phyloP scores from a whole-genome alignment of 2,797 vertebrate genomes.

The Sphenopsis melanotis region DNA sequence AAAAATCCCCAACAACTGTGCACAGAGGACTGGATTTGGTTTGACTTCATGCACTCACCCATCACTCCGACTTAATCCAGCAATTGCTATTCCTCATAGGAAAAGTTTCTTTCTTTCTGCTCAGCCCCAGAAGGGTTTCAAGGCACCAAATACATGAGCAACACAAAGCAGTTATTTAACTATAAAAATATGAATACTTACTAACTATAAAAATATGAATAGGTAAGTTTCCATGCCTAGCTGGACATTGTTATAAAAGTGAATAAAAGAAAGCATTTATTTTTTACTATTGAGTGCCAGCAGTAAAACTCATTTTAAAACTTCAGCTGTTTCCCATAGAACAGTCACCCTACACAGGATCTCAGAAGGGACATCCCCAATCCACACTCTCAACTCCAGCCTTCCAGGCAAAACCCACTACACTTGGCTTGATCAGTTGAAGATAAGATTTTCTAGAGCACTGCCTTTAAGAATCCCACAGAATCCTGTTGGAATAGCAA shows the following conservation, averaged over 20 bases:
- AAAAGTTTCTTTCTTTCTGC: background rate
- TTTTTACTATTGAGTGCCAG: background rate
- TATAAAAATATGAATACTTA: background rate
- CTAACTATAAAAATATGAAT: background rate
- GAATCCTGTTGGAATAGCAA: background rate
- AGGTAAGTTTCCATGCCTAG: background rate
- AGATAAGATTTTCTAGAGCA: background rate
- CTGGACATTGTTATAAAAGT: background rate
- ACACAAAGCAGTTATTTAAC: background rate
- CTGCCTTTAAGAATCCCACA: background rate
- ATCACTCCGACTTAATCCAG: background rate
- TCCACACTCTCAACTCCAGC: background rate
- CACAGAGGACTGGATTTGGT: background rate
- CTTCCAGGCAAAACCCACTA: background rate
- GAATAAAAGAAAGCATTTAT: background rate
- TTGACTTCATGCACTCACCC: background rate
- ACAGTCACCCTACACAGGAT: background rate
- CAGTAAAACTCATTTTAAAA: background rate
- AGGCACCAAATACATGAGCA: background rate
- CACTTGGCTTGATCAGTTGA: background rate
- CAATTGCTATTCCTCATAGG: background rate
- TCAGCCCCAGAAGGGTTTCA: background rate
- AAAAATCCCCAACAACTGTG: background rate
- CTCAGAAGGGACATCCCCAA: background rate
- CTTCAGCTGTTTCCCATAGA: background rate